Evolutionary conservation across 2,113 vertebrate species (phyloP).

Genomic region (Chlorocebus sabaeus): DNA sequence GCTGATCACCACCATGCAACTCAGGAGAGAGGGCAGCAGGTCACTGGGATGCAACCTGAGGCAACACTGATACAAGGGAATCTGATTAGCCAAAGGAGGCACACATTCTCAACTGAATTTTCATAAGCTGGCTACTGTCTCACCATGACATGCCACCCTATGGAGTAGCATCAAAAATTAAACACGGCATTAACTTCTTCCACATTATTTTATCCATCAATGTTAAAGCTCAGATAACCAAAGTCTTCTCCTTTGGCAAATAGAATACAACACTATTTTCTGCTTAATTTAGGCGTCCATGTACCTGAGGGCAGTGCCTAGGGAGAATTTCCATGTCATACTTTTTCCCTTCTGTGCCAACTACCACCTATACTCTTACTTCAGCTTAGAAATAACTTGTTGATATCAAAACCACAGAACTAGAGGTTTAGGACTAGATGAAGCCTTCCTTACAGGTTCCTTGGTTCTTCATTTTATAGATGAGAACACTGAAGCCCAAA

Average conservation of each 20-base stretch:
- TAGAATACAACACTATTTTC: rapidly evolving
- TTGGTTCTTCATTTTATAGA: background rate
- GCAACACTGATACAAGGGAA: background rate
- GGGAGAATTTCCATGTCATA: background rate
- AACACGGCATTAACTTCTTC: background rate
- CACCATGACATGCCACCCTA: background rate
- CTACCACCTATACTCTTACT: background rate
- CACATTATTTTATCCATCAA: background rate
- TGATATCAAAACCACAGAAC: background rate
- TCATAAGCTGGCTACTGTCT: background rate
- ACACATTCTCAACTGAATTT: background rate
- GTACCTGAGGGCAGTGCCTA: too few species aligned
- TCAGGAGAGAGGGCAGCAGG: background rate
- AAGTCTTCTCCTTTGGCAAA: background rate
- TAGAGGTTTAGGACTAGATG: too few species aligned
- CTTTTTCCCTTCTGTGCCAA: background rate
- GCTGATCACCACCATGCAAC: too few species aligned
- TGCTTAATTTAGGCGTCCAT: background rate
- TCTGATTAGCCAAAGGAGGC: background rate
- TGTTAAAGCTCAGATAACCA: background rate
- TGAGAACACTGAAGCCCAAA: background rate
- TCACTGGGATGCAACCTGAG: background rate
- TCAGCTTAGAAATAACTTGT: background rate
- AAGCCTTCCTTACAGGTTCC: too few species aligned
- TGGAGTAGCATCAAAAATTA: background rate